A percentile compares a stretch with the other conserved stretches of the same genome.
These are phyloP conservation scores for Drosophila tsacasi DNA, from an alignment of 1,140 invertebrate genomes.

Conservation along the genomic window DNA sequence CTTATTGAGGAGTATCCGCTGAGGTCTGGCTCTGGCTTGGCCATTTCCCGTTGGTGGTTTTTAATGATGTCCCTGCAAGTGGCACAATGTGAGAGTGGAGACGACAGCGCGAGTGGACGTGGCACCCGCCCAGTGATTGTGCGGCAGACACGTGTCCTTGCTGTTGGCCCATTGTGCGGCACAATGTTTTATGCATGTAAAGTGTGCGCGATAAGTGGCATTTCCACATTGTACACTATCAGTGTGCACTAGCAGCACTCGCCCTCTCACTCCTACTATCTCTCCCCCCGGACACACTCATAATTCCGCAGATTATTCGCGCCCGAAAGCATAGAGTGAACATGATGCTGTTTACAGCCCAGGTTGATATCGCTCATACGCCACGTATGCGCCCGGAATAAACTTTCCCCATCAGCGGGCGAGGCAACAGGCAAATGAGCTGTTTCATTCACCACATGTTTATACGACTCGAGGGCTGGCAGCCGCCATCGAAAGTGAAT, in stretches of 20 bases:
- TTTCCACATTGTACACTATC: constrained; percentile 27
- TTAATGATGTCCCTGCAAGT: constrained; percentile 57
- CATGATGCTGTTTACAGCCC: constrained; percentile 27
- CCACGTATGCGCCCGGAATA: constrained; percentile 14
- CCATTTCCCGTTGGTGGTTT: constrained; percentile 42
- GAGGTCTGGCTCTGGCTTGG: constrained; percentile 45
- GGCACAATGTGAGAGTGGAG: neutral
- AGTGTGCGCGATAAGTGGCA: constrained; percentile 56
- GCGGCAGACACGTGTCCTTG: constrained; percentile 29
- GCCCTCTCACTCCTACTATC: neutral
- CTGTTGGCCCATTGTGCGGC: constrained; percentile 40
- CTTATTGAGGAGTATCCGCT: constrained; percentile 69
- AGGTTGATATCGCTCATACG: constrained; percentile 34
- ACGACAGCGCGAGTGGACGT: neutral
- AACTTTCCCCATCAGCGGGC: constrained; percentile 54
- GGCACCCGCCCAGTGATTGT: constrained; percentile 11
- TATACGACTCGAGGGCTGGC: constrained; percentile 2
- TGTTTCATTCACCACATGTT: constrained; percentile 55
- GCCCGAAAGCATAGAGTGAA: constrained; percentile 8
- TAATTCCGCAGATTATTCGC: constrained; percentile 52
- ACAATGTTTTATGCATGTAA: constrained; percentile 58
- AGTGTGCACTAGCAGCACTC: constrained; percentile 18
- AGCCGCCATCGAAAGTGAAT: constrained; percentile 2
- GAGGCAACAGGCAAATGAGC: constrained; percentile 48
- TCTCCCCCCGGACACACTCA: constrained; percentile 18